Percentiles rank a stretch among this genome's conserved stretches.
Conservation (phyloP, 2,888 invertebrate genomes). For the Chymomyza procnemis region DNA sequence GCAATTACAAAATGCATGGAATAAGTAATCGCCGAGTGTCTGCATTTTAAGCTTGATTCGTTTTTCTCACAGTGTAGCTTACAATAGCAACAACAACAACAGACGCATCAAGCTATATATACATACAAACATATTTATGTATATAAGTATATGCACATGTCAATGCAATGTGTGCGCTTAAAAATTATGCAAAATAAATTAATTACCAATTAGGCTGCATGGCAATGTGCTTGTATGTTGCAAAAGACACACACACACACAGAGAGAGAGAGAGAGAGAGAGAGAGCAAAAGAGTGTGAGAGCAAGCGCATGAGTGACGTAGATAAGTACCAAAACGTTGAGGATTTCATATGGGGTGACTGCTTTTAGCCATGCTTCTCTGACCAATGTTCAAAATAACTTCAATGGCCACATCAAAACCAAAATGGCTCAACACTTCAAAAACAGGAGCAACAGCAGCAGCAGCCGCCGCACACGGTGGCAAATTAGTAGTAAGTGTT, state of each 20-base stretch:
- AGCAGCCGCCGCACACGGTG: background rate
- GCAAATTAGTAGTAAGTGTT: constrained; percentile 1
- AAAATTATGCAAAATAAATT: constrained; percentile 77
- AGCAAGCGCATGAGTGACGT: no score
- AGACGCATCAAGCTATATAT: no score
- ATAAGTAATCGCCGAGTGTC: no score
- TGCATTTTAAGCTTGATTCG: no score
- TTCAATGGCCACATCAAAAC: background rate
- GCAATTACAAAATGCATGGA: no score
- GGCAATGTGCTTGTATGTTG: background rate
- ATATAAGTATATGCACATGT: background rate
- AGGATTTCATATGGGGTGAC: no score
- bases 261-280: no score
- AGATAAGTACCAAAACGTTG: no score
- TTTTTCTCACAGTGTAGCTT: background rate
- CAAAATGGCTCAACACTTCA: background rate
- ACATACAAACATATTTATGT: background rate
- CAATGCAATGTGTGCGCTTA: constrained; percentile 10
- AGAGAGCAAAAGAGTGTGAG: no score
- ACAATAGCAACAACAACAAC: no score
- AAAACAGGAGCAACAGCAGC: no score
- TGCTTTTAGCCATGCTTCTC: no score
- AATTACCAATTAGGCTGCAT: constrained; percentile 75
- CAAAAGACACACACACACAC: background rate
- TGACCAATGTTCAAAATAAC: background rate